Conservation (phyloP, 2,113 vertebrate species). For the Eleginops maclovinus region DNA sequence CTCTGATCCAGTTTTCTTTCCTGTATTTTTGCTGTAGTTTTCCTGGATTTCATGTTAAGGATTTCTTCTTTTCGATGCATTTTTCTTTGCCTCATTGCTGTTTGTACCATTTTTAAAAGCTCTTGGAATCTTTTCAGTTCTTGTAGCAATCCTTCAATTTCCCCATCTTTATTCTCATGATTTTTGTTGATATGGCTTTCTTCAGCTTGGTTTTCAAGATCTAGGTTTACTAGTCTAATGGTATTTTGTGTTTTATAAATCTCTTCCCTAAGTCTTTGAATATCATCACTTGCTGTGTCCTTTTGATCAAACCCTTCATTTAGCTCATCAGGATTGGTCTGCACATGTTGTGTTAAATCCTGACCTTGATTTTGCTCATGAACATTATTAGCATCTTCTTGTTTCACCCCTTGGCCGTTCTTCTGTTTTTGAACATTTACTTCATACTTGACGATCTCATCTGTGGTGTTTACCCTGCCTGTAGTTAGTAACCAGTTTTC, state of each 20-base stretch:
- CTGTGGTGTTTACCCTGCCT: background rate
- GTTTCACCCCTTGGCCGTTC: background rate
- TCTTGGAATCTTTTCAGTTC: constrained; percentile 62
- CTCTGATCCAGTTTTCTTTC: constrained; percentile 56
- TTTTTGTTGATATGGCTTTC: background rate
- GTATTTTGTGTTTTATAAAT: constrained; percentile 50
- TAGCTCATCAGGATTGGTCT: background rate
- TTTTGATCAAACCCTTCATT: background rate
- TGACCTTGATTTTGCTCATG: constrained; percentile 13
- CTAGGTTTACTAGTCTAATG: constrained; percentile 18
- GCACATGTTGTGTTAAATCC: constrained; percentile 1
- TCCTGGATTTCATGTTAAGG: constrained; percentile 30
- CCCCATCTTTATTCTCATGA: background rate
- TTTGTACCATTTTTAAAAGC: constrained; percentile 48
- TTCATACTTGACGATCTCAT: constrained; percentile 8
- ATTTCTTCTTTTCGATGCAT: constrained; percentile 40
- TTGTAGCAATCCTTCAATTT: constrained; percentile 43
- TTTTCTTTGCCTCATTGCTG: constrained; percentile 26
- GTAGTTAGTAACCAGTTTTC: constrained; percentile 7
- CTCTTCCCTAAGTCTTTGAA: constrained; percentile 54
- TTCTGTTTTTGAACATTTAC: background rate
- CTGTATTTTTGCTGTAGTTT: constrained; percentile 44
- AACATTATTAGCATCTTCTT: constrained; percentile 13
- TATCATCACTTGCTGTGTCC: background rate
- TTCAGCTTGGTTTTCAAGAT: constrained; percentile 27